Percentiles rank a stretch among this genome's conserved stretches.
phyloP scores from a whole-genome alignment of 2,888 invertebrate species.

The Epirrhoe tristata region DNA sequence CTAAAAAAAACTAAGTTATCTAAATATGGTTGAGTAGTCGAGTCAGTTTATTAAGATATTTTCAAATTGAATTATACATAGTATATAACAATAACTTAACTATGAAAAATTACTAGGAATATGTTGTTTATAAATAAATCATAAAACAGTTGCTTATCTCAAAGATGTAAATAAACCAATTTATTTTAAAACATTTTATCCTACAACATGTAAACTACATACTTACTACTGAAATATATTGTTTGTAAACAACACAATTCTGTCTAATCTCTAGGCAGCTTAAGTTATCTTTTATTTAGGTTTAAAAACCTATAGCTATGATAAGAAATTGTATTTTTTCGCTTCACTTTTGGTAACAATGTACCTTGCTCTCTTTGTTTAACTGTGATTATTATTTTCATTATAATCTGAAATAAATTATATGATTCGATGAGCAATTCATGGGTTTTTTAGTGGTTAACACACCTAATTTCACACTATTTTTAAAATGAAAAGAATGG shows the following conservation, averaged over 20 bases:
- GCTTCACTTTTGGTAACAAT: neutral
- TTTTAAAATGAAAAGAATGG: too few species aligned
- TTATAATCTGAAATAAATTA: conserved; percentile 26
- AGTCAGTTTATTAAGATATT: neutral
- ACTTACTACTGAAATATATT: too few species aligned
- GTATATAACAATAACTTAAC: too few species aligned
- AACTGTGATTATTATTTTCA: conserved; percentile 25
- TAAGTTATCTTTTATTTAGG: neutral
- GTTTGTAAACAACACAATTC: neutral
- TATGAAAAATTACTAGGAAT: too few species aligned
- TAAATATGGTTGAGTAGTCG: neutral
- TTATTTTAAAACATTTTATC: too few species aligned
- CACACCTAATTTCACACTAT: too few species aligned
- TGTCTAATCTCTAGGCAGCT: neutral
- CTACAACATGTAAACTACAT: neutral
- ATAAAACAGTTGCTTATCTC: too few species aligned
- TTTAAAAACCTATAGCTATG: neutral
- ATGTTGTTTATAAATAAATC: too few species aligned
- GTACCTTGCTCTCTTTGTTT: conserved; percentile 7
- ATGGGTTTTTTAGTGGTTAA: conserved; percentile 5
- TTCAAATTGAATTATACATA: neutral
- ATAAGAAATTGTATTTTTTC: neutral
- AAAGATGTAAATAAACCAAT: neutral
- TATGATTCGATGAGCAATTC: conserved; percentile 19
- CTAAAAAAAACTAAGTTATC: neutral